Base-by-base conservation (phyloP, 2,797 vertebrate species). In the Pangasius djambal region DNA sequence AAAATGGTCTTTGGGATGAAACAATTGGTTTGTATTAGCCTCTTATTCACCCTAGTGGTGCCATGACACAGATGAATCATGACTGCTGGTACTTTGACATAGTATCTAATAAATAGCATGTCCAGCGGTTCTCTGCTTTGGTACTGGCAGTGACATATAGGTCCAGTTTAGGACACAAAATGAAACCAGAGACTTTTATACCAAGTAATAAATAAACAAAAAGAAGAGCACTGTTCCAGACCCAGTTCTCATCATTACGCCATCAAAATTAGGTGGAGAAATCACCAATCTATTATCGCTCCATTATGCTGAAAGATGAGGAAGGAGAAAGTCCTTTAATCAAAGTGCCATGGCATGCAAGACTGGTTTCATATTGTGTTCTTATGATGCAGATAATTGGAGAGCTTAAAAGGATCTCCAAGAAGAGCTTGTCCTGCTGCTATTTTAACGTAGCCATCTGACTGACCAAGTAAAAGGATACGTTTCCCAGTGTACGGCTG, bases 311-410 rank as follows among this genome's bases (percentile, higher is more conserved):
- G 89, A 94, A 81, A 89, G 57, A 88, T 79, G 89, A 93, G 89
- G 88, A 92, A 72, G 92, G 91, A 88, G 78, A 87, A 67, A 48
- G 74, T 91, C 93, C 92, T 95, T 94, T 94, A 95, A 95, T 96
- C 94, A 95, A 91, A 95, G 92, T 91, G 88, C 91, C 89, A 10
- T 89, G 72, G 90, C 92, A 93, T 90, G 93, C 95, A 93, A 93
- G 92, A 94, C 89, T 93, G 94, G 91, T 92, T 93, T 89, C 93
- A 93, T 93, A 91, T 93, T 88, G 87, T 84, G 90, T 90, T 91
- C 92, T 91, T 91, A 93, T 92, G 87, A 94, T 74, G 31, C 91
- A 16, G 70, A 92, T 92, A 91, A 94, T 94, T 91, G 93, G 61
- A 88, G 61, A 89, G 88, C 89, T 89, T 91, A 86, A 92, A 92